phyloP scores from a whole-genome alignment of 1,140 invertebrate species.

The Sipha flava region DNA sequence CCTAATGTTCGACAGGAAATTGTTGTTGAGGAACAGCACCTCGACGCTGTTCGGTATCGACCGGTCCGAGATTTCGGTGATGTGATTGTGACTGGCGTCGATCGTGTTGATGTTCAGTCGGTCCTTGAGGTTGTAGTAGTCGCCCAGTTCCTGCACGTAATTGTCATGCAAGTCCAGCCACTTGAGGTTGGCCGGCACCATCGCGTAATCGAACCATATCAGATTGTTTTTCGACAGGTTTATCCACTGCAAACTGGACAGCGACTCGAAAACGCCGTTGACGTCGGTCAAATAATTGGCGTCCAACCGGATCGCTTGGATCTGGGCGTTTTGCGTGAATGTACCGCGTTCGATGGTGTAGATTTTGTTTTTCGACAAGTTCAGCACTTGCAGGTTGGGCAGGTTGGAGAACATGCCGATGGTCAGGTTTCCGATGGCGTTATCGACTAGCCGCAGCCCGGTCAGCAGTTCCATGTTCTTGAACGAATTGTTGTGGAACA shows the following conservation, averaged over 20 bases:
- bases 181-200: constrained; percentile 75
- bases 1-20: constrained; percentile 67
- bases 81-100: constrained; percentile 78
- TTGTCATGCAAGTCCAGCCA: constrained; percentile 85
- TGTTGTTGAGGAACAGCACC: constrained; percentile 80
- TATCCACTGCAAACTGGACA: constrained; percentile 70
- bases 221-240: constrained; percentile 87
- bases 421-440: constrained; percentile 74
- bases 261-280: constrained; percentile 72
- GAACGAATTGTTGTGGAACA: constrained; percentile 71
- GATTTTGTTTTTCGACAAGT: constrained; percentile 79
- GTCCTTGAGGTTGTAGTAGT: constrained; percentile 74
- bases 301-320: constrained; percentile 77
- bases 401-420: constrained; percentile 77
- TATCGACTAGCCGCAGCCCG: constrained; percentile 72
- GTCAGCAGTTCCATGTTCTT: constrained; percentile 74
- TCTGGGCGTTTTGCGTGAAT: constrained; percentile 65
- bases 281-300: constrained; percentile 78
- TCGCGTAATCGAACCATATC: constrained; percentile 83
- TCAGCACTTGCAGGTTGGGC: constrained; percentile 70
- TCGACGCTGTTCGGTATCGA: constrained; percentile 83
- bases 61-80: constrained; percentile 65
- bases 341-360: constrained; percentile 70
- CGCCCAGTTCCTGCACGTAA: constrained; percentile 72
- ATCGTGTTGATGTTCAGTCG: constrained; percentile 66